A percentile compares a stretch with the other conserved stretches of the same genome.
phyloP scores from a whole-genome alignment of 2,113 vertebrate species.

The Ciconia stormi region DNA sequence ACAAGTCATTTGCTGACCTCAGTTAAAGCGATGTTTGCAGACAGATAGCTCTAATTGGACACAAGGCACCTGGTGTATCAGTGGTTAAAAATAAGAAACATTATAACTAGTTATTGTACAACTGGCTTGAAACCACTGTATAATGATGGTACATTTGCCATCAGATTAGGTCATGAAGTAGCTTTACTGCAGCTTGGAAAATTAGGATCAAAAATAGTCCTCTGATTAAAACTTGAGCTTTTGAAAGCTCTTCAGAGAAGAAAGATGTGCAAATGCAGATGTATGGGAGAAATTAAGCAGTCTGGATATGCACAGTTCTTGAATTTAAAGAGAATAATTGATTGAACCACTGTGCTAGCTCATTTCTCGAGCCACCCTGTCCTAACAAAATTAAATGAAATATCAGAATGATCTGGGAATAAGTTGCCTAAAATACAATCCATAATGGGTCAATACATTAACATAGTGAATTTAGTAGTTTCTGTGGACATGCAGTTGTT shows the following conservation, averaged over 20 bases:
- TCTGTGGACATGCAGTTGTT: background rate
- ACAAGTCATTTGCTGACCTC: background rate
- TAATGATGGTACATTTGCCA: background rate
- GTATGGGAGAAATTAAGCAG: slow-evolving; percentile 31
- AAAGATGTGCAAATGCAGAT: slow-evolving; percentile 25
- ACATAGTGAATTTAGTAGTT: background rate
- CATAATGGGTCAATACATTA: background rate
- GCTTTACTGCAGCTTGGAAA: slow-evolving; percentile 39
- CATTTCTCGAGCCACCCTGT: background rate
- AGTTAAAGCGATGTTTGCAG: background rate
- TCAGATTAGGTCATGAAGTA: slow-evolving; percentile 38
- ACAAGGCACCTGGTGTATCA: background rate
- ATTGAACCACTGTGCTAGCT: background rate
- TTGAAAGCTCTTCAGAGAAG: slow-evolving; percentile 47
- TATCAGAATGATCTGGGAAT: background rate
- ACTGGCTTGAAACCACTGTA: background rate
- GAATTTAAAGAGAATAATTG: slow-evolving; percentile 24
- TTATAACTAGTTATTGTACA: background rate
- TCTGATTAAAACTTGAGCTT: slow-evolving; percentile 57
- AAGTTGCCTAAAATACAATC: background rate
- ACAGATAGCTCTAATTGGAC: background rate
- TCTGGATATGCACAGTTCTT: background rate
- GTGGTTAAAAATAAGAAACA: background rate
- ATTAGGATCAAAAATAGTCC: slow-evolving; percentile 48
- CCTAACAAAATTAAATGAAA: slow-evolving; percentile 12